Conservation (phyloP, 2,797 vertebrate genomes). For the Lepidocolaptes lacrymiger region DNA sequence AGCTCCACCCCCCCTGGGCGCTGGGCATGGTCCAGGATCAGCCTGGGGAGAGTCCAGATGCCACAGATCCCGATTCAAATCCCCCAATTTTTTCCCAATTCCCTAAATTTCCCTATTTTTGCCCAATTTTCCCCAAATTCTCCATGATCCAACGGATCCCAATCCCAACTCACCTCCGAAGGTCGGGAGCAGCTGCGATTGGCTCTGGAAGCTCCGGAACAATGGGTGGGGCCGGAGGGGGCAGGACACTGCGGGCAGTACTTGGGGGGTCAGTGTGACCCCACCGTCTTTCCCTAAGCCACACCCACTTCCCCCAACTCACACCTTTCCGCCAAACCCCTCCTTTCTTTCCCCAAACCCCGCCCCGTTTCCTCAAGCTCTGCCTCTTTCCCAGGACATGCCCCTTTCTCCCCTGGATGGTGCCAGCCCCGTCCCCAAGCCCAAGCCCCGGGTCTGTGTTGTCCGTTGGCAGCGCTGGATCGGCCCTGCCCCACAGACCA, state of each 20-base stretch:
- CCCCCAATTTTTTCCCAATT: neutral
- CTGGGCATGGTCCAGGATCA: neutral
- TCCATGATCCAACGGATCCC: neutral
- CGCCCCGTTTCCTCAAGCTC: neutral
- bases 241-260: neutral
- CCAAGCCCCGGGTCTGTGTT: neutral
- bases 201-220: neutral
- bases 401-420: neutral
- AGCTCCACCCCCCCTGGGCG: neutral
- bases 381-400: neutral
- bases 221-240: neutral
- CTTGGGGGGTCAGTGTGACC: neutral
- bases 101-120: neutral
- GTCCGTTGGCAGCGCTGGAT: neutral
- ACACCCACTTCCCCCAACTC: neutral
- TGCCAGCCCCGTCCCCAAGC: neutral
- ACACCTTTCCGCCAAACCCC: neutral
- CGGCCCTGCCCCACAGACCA: neutral
- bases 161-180: neutral
- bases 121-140: neutral
- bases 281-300: neutral
- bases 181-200: neutral
- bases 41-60: neutral
- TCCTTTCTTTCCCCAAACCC: neutral
- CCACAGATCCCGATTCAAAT: neutral